A percentile compares a stretch with the other conserved stretches of the same genome.
These are phyloP conservation scores for Dolichotis patagonum DNA, from an alignment of 2,113 vertebrate species.

Conservation along the genomic window DNA sequence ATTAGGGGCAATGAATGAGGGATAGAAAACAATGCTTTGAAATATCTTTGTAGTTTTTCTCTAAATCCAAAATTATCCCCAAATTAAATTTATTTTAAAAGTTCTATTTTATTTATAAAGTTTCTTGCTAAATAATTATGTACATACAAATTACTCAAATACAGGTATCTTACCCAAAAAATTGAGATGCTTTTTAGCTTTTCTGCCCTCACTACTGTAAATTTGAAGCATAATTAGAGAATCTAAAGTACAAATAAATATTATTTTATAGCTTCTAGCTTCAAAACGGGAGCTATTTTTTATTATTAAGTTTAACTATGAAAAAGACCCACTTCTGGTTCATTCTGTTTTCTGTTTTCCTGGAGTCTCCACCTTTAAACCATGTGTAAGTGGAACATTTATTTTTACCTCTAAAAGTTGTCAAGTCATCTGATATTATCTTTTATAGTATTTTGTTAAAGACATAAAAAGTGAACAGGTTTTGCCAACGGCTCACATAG, in stretches of 20 bases:
- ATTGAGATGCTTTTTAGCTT: not conserved
- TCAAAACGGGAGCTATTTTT: constrained; percentile 49
- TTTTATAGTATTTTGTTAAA: constrained; percentile 60
- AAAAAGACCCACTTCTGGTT: constrained; percentile 63
- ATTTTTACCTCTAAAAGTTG: constrained; percentile 79
- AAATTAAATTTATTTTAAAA: not conserved
- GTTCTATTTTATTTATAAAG: not conserved
- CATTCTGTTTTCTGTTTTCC: constrained; percentile 61
- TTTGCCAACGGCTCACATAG: not conserved
- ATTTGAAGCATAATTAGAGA: constrained; percentile 16
- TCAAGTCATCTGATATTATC: constrained; percentile 68
- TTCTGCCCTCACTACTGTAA: not conserved
- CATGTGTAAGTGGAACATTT: constrained; percentile 77
- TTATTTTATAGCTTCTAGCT: constrained; percentile 56
- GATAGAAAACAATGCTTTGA: not conserved
- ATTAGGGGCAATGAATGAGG: not conserved
- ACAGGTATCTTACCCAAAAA: not conserved
- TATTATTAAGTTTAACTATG: too few species aligned
- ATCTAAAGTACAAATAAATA: not conserved
- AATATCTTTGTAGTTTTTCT: not conserved
- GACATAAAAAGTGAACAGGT: not conserved
- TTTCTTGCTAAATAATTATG: not conserved
- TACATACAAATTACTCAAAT: not conserved
- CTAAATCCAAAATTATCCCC: not conserved
- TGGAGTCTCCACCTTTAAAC: constrained; percentile 65